Base-by-base conservation (phyloP, 2,888 invertebrate species). In the Plagiodera versicolora region DNA sequence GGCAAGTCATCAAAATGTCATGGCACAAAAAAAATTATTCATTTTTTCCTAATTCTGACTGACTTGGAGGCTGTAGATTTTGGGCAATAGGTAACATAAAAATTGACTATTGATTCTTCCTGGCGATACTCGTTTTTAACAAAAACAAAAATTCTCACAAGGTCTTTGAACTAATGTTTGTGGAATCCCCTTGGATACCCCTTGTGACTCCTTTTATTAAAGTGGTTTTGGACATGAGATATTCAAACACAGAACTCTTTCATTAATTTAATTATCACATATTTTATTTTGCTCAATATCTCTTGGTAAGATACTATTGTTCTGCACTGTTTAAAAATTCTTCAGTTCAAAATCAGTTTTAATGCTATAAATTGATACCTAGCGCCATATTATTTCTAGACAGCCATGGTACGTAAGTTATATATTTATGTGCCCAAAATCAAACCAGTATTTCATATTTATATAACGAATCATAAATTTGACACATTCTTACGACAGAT, bases 1-100 rank as follows among this genome's bases (percentile, higher is more conserved):
- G 80, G 80, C 80, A 80, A 80, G 80, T 80, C 74, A 70, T 52
- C 49, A 58, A 55, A 46, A 28, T 17, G 39, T 47, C 46, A 28
- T 32, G 52, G 54, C 18, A 45, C 51, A 46, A 51, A 46, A 54
- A 32, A 35, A 52, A 53, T 51, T 55, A 51, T 60, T 53, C 57
- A 30, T 51, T 64, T 39, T 39, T 56, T 58, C 54, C 58, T 58
- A 64, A 62, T 67, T 68, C 67, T 68, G 65, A 68, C 67, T 67
- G 68, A 64, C 65, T 67, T 61, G 64, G 66, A 64, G 62, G 67
- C 64, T 67, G 63, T 65, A 56, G 60, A 64, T 64, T 62, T 58
- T 32, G 55, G 45, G 58, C 53, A 54, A 62, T 58, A 55, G 62
- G 62, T 49, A 39, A 49, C 20, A 11, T 16, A 39, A 53, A 45